Base-by-base conservation (phyloP, 1,140 invertebrate genomes). In the Sarcophaga bullata region DNA sequence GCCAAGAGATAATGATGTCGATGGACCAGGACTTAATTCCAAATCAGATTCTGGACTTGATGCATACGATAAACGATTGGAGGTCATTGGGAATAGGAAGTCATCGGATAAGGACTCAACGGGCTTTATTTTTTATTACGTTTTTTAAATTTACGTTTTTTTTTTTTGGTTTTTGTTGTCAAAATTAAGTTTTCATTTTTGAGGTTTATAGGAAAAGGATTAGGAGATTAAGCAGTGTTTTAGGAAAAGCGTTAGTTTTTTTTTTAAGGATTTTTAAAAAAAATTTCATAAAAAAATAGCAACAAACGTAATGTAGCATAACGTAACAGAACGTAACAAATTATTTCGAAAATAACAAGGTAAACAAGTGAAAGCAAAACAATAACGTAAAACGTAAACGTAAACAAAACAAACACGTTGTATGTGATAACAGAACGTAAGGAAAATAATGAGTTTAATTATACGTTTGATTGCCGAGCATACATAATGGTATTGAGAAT, bases 71-170 rank as follows among this genome's bases (percentile, higher is more conserved):
- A 98, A 92, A 87, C 97, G 95, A 85, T 92, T 92, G 91, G 96
- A 96, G 84, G 97, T 97, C 97, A 98, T 98, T 87, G 98, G 98
- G 93, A 99, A 99, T 88, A 99, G 94, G 94, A 99, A 98, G 93
- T 99, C 97, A 92, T 96, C 95, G 86, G 95, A 95, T 91, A 96
- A 92, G 91, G 95, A 95, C 92, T 96, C 95, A 91, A 96, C 94
- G 87, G 94, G 94, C 94, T 95, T 90, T 91, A 85, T 47, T 87
- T 87, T 76, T 75, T 81, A 83, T 80, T 46, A 19, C 10, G 47
- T 87, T 87, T 81, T 76, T 75, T 81, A 17, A 46, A 73, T 80
- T 75, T 25, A 54, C 72, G 58, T n/a, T 81, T 48, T 73, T 46
- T 17, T 37, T 37, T 58, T n/a, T 5, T 9, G 2, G 17, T 54